phyloP scores from a whole-genome alignment of 2,113 vertebrate genomes.

The Esox niger region DNA sequence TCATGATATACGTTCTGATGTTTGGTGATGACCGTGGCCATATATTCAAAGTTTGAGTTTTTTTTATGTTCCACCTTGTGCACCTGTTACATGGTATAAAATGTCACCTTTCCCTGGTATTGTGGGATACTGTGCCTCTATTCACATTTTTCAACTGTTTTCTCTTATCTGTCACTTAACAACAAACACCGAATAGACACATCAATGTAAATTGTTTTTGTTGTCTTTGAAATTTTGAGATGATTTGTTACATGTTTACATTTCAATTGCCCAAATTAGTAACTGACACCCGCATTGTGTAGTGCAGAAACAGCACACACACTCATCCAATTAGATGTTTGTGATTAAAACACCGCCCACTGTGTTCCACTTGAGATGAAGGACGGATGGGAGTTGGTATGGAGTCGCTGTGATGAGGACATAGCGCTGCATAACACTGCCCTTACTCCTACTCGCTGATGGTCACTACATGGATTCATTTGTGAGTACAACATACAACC shows the following conservation, averaged over 20 bases:
- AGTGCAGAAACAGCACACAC: slow-evolving; percentile 32
- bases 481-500: neutral
- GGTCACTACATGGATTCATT: slow-evolving; percentile 27
- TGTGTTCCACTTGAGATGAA: slow-evolving; percentile 65
- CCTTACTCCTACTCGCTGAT: slow-evolving; percentile 64
- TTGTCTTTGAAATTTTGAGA: too few relatives aligned
- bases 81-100: too few relatives aligned
- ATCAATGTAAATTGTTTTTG: too few relatives aligned
- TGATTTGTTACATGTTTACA: slow-evolving; percentile 5
- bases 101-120: too few relatives aligned
- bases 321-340: slow-evolving; percentile 53
- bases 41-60: too few relatives aligned
- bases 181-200: too few relatives aligned
- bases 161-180: too few relatives aligned
- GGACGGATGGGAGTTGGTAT: slow-evolving; percentile 66
- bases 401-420: slow-evolving; percentile 55
- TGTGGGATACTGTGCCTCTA: too few relatives aligned
- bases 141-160: too few relatives aligned
- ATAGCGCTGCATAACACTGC: slow-evolving; percentile 56
- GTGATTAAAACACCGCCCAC: slow-evolving; percentile 64
- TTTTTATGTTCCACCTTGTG: too few relatives aligned
- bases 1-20: too few relatives aligned
- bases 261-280: slow-evolving; percentile 20
- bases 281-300: slow-evolving; percentile 42
- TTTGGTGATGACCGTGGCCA: too few relatives aligned